phyloP scores from a whole-genome alignment of 2,113 vertebrate species.

The Cephalopterus ornatus region DNA sequence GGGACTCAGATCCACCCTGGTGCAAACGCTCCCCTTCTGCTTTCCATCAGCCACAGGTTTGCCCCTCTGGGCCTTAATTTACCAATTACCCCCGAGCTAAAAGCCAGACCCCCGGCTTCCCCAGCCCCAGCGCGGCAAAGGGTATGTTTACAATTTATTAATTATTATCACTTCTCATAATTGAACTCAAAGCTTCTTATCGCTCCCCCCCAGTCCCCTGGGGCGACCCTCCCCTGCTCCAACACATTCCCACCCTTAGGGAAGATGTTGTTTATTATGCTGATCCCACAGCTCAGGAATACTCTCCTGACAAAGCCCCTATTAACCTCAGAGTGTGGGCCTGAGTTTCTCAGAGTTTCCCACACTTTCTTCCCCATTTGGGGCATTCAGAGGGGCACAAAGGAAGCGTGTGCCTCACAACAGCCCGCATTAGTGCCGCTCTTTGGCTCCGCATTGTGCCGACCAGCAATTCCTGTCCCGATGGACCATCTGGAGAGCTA shows the following conservation, averaged over 20 bases:
- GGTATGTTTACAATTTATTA: slow-evolving; percentile 53
- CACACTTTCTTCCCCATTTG: slow-evolving; percentile 85
- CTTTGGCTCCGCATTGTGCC: slow-evolving; percentile 79
- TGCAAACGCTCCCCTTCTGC: neutral
- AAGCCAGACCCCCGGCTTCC: neutral
- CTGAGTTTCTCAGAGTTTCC: slow-evolving; percentile 83
- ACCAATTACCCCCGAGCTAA: neutral
- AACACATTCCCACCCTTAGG: slow-evolving; percentile 44
- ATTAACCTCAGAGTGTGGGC: slow-evolving; percentile 79
- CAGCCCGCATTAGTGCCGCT: slow-evolving; percentile 87
- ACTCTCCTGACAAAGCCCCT: slow-evolving; percentile 59
- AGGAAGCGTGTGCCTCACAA: slow-evolving; percentile 93
- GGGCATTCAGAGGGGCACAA: slow-evolving; percentile 77
- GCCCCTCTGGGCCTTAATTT: neutral
- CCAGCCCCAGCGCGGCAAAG: neutral
- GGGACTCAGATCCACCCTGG: neutral
- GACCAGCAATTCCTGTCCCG: slow-evolving; percentile 66
- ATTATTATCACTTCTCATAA: slow-evolving; percentile 54
- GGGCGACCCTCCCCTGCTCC: slow-evolving; percentile 23
- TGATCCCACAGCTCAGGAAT: slow-evolving; percentile 60
- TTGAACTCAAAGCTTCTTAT: neutral
- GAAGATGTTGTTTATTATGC: slow-evolving; percentile 59
- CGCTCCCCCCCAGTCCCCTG: neutral
- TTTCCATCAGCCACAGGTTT: neutral
- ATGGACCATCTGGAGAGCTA: slow-evolving; percentile 83